Conservation (phyloP, 2,888 invertebrate species). For the Ochropacha duplaris region DNA sequence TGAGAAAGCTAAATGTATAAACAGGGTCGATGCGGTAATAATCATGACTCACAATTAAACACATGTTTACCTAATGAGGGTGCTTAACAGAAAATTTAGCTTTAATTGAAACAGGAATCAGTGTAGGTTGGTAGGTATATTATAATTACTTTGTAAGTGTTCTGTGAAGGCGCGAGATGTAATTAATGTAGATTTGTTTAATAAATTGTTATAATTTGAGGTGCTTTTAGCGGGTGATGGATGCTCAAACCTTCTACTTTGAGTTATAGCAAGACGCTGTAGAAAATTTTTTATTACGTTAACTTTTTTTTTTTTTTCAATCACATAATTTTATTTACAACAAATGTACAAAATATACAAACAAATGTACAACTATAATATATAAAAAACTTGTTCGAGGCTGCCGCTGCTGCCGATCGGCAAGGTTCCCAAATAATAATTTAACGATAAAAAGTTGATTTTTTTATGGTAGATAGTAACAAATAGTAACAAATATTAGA, state of each 20-base stretch:
- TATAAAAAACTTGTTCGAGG: too few relatives aligned
- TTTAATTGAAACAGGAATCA: not conserved
- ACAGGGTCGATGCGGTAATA: not conserved
- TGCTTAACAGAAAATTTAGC: not conserved
- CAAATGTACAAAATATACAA: too few relatives aligned
- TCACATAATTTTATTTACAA: too few relatives aligned
- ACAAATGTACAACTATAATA: too few relatives aligned
- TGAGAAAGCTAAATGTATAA: too few relatives aligned
- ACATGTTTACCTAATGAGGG: not conserved
- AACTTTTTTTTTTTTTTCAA: too few relatives aligned
- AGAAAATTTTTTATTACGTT: too few relatives aligned
- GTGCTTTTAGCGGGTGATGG: not conserved
- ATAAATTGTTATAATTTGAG: conserved; percentile 40
- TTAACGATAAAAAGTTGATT: too few relatives aligned
- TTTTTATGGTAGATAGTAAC: too few relatives aligned
- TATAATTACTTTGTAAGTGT: conserved; percentile 3
- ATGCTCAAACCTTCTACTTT: not conserved
- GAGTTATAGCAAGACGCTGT: not conserved
- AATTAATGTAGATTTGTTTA: conserved; percentile 29
- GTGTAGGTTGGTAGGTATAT: not conserved
- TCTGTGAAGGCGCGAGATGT: conserved; percentile 7
- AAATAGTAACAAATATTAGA: too few relatives aligned
- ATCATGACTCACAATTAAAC: not conserved
- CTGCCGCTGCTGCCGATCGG: too few relatives aligned
- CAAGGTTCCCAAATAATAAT: too few relatives aligned